phyloP scores from a whole-genome alignment of 2,888 invertebrate species.

The Latheticus oryzae region DNA sequence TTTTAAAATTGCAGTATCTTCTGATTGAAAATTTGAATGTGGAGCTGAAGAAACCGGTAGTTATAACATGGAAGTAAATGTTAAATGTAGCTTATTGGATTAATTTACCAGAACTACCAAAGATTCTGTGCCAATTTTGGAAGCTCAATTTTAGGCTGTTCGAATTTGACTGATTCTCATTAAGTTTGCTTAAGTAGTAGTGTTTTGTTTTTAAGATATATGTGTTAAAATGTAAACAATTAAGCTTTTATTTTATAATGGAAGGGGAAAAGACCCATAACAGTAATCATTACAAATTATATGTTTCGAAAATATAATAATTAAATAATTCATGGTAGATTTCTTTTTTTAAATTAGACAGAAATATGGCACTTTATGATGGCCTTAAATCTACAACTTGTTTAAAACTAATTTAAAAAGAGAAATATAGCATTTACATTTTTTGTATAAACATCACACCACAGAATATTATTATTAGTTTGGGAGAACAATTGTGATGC shows the following conservation, averaged over 20 bases:
- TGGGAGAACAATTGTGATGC: slow-evolving; percentile 32
- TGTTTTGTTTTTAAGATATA: not conserved
- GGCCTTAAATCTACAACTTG: no score
- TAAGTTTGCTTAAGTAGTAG: not conserved
- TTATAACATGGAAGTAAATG: slow-evolving; percentile 59
- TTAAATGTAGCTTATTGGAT: not conserved
- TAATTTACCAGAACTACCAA: slow-evolving; percentile 9
- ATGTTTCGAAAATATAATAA: slow-evolving; percentile 31
- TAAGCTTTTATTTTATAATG: slow-evolving; percentile 25
- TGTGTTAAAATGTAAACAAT: not conserved
- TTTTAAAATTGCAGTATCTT: slow-evolving; percentile 57
- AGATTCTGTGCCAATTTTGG: slow-evolving; percentile 21
- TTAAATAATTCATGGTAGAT: slow-evolving; percentile 10
- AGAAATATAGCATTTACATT: no score
- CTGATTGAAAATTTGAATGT: slow-evolving; percentile 58
- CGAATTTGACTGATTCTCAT: slow-evolving; percentile 22
- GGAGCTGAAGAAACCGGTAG: slow-evolving; percentile 55
- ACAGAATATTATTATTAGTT: slow-evolving; percentile 20
- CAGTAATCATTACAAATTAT: slow-evolving; percentile 32
- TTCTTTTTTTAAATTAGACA: slow-evolving; percentile 7
- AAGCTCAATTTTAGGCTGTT: slow-evolving; percentile 15
- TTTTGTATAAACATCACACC: slow-evolving; percentile 31
- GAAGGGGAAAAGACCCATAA: slow-evolving; percentile 30
- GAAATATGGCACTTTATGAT: slow-evolving; percentile 20
- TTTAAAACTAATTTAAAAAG: no score